A percentile compares a stretch with the other conserved stretches of the same genome.
These are phyloP conservation scores for Tachycineta bicolor DNA, from an alignment of 2,113 vertebrate genomes.

Conservation along the genomic window DNA sequence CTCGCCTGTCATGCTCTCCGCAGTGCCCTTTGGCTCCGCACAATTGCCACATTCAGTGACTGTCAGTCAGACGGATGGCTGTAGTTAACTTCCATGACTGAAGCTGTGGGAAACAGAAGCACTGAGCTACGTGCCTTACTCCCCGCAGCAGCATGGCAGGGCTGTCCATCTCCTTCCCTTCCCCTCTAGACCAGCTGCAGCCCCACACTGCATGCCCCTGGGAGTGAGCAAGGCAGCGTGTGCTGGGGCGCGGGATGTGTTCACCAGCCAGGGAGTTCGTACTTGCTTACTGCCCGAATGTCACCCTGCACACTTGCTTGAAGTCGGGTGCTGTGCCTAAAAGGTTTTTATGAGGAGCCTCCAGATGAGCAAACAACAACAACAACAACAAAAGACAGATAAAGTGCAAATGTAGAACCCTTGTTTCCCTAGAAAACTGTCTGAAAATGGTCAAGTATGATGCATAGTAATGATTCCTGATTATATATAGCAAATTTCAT, in stretches of 20 bases:
- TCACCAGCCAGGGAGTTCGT: fast-evolving
- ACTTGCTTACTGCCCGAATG: fast-evolving
- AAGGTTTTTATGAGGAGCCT: background rate
- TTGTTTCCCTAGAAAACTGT: background rate
- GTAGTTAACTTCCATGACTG: background rate
- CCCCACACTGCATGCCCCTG: fast-evolving
- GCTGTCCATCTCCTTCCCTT: background rate
- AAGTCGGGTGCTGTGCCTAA: background rate
- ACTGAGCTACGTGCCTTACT: background rate
- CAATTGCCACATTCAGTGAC: background rate
- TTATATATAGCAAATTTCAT: background rate
- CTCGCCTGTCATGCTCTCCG: background rate
- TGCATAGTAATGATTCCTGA: background rate
- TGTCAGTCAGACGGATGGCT: background rate
- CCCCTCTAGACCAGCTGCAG: background rate
- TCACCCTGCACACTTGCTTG: background rate
- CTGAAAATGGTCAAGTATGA: background rate
- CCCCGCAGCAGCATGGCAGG: background rate
- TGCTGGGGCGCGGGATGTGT: background rate
- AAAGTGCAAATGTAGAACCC: background rate
- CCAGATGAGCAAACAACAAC: background rate
- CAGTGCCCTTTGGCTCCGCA: background rate
- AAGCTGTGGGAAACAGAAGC: background rate
- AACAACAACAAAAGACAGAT: background rate
- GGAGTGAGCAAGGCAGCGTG: background rate